phyloP scores from a whole-genome alignment of 2,113 vertebrate species.

The Alethe castanea region DNA sequence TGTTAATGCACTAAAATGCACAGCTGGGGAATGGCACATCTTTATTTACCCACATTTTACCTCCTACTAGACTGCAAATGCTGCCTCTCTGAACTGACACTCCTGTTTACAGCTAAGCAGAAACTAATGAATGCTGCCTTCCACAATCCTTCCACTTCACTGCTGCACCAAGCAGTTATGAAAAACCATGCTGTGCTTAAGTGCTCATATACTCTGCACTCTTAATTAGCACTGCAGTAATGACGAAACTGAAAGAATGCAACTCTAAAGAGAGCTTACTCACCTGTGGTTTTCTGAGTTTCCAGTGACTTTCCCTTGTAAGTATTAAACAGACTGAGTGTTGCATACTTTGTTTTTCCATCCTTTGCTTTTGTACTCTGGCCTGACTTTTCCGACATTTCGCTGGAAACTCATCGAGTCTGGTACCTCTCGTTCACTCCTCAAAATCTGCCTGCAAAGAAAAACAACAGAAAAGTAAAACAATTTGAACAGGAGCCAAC shows the following conservation, averaged over 20 bases:
- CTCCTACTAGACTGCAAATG: not conserved
- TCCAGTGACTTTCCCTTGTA: conserved; percentile 99
- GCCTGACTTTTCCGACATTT: conserved; percentile 99
- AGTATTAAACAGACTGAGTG: conserved; percentile 99
- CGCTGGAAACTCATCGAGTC: conserved; percentile 99
- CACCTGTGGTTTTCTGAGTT: conserved; percentile 98
- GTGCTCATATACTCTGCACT: not conserved
- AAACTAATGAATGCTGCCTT: not conserved
- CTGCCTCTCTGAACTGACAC: not conserved
- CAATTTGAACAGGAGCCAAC: not conserved
- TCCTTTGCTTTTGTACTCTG: conserved; percentile 99
- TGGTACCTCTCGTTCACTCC: conserved; percentile 85
- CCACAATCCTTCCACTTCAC: not conserved
- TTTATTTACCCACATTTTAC: not conserved
- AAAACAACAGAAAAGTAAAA: not conserved
- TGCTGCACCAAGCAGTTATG: not conserved
- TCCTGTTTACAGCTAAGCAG: not conserved
- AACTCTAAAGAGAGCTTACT: conserved; percentile 30
- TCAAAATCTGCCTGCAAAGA: conserved; percentile 82
- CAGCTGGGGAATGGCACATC: not conserved
- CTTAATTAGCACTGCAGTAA: not conserved
- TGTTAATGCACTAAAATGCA: not conserved
- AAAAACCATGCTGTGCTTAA: not conserved
- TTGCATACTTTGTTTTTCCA: conserved; percentile 99
- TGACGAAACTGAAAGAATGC: not conserved